Evolutionary conservation across 1,140 invertebrate genomes (phyloP), one percentile per base, ranked within the genome.

Genomic region (Papilio polyxenes): DNA sequence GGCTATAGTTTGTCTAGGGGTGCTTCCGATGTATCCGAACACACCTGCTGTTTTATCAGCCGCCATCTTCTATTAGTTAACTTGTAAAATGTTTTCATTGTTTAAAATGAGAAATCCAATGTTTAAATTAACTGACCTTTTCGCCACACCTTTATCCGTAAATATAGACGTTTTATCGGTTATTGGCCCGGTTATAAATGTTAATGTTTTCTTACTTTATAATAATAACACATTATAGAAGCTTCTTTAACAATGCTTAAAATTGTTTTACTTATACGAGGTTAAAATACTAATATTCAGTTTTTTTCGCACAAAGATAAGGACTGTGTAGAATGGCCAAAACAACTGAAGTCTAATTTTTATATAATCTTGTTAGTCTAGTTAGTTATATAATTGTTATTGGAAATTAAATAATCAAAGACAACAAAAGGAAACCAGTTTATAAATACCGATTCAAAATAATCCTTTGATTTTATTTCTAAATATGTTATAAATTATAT

Each of bases 111-210:
- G 11, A 72, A 37, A 72, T 15, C 20, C 76, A 48, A 69, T 59
- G 56, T 79, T 79, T 72, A 59, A 44, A 74, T 53, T 23, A 65
- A 3, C 10, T 37, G 65, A 72, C 65, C 31, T 72, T 72, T 72
- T 11, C 11, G 23, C 62, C 62, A 31, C 62, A 65, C 20, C 62
- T 72, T 31, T 72, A 69, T 15, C 65, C 31, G 10, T 69, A 37
- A 69, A 69, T 69, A 69, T 65, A 3, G 31, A 37, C 11, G 65
- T 13, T 72, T 72, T 72, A 72, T 72, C 15, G 31, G 23, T 31
- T 72, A 72, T 37, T 37, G 31, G 6, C 11, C 5, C 10, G 37
- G 23, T 23, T 65, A 1, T n/a, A 20, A n/a, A n/a, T 8, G n/a
- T n/a, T 59, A n/a, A 20, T 17, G 56, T 20, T 59, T 8, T n/a